Conservation (phyloP, 2,888 invertebrate species). For the Sphinx pinastri region DNA sequence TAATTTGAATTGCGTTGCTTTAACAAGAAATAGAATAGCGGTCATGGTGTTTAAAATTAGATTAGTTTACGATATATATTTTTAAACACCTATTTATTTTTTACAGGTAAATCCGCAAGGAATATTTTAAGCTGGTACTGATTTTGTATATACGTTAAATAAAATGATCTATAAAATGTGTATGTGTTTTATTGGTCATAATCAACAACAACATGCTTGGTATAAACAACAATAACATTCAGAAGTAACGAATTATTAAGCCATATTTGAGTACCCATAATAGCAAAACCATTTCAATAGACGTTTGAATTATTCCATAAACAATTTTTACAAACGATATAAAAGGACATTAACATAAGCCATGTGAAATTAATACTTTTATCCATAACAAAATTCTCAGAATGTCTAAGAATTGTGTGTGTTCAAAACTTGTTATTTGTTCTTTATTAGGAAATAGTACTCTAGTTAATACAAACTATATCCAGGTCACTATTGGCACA, state of each 20-base stretch:
- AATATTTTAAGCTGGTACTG: background rate
- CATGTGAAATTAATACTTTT: too few species aligned
- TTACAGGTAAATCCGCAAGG: background rate
- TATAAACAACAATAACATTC: background rate
- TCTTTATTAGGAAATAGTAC: background rate
- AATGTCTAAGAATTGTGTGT: background rate
- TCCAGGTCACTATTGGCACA: slow-evolving; percentile 16
- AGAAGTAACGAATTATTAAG: background rate
- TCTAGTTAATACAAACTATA: background rate
- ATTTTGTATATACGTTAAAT: background rate
- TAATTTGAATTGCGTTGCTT: background rate
- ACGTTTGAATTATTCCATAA: too few species aligned
- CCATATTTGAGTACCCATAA: too few species aligned
- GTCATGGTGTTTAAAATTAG: too few species aligned
- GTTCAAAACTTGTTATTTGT: background rate
- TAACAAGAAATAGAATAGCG: too few species aligned
- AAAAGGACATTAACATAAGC: too few species aligned
- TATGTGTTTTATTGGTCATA: background rate
- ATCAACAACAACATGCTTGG: background rate
- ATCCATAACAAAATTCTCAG: background rate
- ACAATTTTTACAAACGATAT: too few species aligned
- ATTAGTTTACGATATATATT: background rate
- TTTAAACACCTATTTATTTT: background rate
- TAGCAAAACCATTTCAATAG: too few species aligned
- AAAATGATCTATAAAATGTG: background rate